Evolutionary conservation across 2,113 vertebrate genomes (phyloP), one percentile per base, ranked within the genome.

Genomic region (Nipponia nippon): DNA sequence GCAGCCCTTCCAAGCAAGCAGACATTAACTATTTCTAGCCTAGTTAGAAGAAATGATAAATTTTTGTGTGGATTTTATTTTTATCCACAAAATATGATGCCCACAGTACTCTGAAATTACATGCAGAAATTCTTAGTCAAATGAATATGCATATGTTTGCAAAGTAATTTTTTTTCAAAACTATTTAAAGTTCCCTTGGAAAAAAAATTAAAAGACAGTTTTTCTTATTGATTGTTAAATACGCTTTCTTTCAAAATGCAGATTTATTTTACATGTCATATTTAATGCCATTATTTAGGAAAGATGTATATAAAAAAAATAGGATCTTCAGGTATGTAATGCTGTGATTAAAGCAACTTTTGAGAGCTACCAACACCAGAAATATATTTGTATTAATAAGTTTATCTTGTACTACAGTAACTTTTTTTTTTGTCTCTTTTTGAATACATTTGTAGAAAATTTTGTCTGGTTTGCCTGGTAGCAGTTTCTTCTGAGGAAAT

Each of bases 21-120:
- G 94, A 94, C 86, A 95, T 96, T 95, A 96, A 96, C 72, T 79
- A 61, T 92, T 96, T 95, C 83, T 86, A 96, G 92, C 80, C 90
- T 75, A 92, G 30, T 55, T 84, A 75, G 76, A 87, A 75, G 2
- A 66, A 53, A 49, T 0, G 0, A 27, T 18, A 47, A 19, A 7
- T 17, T 71, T 25, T 27, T 49, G 6, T 34, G 55, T 56, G 36
- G 19, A 42, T 49, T 92, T 87, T 55, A 14, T 25, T 87, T 62
- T 49, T 58, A 56, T 53, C 34, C 47, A 84, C 29, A 75, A 81
- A 81, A 73, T 46, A 70, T 7, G 17, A 58, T 66, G 32, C 23
- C 23, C 44, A n/a, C 25, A 46, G 26, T 27, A 59, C 3, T 80
- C 13, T 62, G 13, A 80, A 66, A 66, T 40, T 44, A 47, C 77